Conservation (phyloP, 2,888 invertebrate species). For the Drosophila putrida region DNA sequence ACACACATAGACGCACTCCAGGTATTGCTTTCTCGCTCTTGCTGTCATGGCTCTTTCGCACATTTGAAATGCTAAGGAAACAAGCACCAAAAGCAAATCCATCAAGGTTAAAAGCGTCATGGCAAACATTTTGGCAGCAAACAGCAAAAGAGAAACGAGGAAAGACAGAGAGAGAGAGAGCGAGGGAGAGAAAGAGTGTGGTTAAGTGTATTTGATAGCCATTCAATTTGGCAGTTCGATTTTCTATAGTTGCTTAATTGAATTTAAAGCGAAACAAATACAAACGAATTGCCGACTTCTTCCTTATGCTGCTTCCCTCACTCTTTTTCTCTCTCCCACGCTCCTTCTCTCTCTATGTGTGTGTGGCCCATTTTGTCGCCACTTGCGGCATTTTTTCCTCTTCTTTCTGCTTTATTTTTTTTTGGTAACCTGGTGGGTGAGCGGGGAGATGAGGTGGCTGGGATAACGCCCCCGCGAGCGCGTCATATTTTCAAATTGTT, state of each 20-base stretch:
- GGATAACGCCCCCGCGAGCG: constrained; percentile 46
- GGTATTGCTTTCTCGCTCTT: neutral
- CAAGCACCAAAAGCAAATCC: constrained; percentile 43
- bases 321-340: neutral
- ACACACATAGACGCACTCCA: neutral
- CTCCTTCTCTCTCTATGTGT: constrained; percentile 8
- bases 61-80: constrained; percentile 16
- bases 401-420: constrained; percentile 3
- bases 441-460: constrained; percentile 11
- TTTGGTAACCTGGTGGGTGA: constrained; percentile 15
- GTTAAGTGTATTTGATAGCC: constrained; percentile 21
- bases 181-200: neutral
- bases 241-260: constrained; percentile 49
- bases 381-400: constrained; percentile 19
- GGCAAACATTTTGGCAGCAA: constrained; percentile 67
- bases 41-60: neutral
- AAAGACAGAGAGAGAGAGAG: neutral
- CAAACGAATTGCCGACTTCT: neutral
- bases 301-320: constrained; percentile 8
- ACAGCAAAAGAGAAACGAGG: neutral
- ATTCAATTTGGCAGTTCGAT: constrained; percentile 29
- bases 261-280: constrained; percentile 54
- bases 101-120: constrained; percentile 70
- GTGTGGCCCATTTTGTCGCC: constrained; percentile 39
- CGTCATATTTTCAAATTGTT: constrained; percentile 59